Evolutionary conservation across 1,140 invertebrate genomes (phyloP).

Genomic region (Venturia canescens): DNA sequence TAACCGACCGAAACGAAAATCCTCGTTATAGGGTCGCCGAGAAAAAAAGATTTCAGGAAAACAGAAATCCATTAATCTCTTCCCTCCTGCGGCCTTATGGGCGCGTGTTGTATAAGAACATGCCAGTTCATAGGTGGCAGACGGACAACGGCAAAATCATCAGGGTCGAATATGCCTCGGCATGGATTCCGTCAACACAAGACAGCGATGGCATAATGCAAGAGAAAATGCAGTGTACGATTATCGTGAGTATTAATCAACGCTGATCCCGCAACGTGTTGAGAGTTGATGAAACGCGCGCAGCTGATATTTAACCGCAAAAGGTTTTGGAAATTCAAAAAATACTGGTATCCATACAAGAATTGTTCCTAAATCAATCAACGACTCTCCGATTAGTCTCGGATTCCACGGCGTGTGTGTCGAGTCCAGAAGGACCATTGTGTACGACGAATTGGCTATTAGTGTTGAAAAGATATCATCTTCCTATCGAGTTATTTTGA

Average conservation of each 20-base stretch:
- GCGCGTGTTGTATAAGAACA: neutral
- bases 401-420: slow-evolving; percentile 27
- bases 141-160: slow-evolving; percentile 25
- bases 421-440: slow-evolving; percentile 33
- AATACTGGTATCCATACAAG: neutral
- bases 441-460: slow-evolving; percentile 56
- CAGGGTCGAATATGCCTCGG: slow-evolving; percentile 7
- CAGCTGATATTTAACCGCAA: too few relatives aligned
- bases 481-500: neutral
- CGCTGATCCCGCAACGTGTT: neutral
- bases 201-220: neutral
- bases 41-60: slow-evolving; percentile 38
- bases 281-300: too few relatives aligned
- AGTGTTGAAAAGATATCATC: slow-evolving; percentile 51
- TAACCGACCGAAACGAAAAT: slow-evolving; percentile 42
- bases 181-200: slow-evolving; percentile 24
- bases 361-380: slow-evolving; percentile 43
- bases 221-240: neutral
- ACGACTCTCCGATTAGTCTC: slow-evolving; percentile 43
- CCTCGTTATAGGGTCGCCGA: slow-evolving; percentile 44
- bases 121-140: slow-evolving; percentile 4
- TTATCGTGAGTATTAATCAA: neutral
- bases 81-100: neutral
- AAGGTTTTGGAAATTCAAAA: slow-evolving; percentile 21
- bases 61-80: slow-evolving; percentile 56